These are phyloP conservation scores for Phymastichus coffea DNA, from an alignment of 1,140 invertebrate genomes.

Conservation along the genomic window DNA sequence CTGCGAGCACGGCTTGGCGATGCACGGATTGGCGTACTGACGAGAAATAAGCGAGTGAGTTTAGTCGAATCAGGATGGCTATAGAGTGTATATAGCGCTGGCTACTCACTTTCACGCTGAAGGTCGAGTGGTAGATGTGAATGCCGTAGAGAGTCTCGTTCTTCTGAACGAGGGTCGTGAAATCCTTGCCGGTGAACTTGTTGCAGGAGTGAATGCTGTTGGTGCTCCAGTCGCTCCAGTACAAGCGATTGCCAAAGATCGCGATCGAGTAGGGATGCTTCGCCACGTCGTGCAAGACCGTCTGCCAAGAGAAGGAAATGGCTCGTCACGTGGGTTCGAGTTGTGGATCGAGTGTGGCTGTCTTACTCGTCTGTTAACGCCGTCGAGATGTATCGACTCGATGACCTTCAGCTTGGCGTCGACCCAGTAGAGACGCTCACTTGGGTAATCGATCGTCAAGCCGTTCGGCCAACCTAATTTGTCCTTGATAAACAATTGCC, in stretches of 20 bases:
- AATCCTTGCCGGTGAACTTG: constrained; percentile 68
- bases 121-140: constrained; percentile 68
- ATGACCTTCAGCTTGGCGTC: constrained; percentile 72
- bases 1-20: constrained; percentile 68
- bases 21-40: constrained; percentile 69
- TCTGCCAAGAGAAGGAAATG: constrained; percentile 34
- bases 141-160: constrained; percentile 62
- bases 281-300: constrained; percentile 59
- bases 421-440: constrained; percentile 76
- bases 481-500: constrained; percentile 50
- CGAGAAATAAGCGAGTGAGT: constrained; percentile 14
- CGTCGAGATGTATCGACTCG: constrained; percentile 76
- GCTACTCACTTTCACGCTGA: constrained; percentile 50
- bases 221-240: constrained; percentile 80
- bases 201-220: constrained; percentile 67
- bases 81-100: neutral
- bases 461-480: constrained; percentile 86
- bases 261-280: constrained; percentile 80
- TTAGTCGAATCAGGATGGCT: neutral
- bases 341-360: neutral
- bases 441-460: constrained; percentile 83
- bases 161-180: constrained; percentile 55
- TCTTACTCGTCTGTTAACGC: constrained; percentile 62
- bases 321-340: neutral
- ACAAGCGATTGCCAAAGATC: constrained; percentile 84